Base-by-base conservation (phyloP, 1,140 invertebrate species). In the Nasonia vitripennis region DNA sequence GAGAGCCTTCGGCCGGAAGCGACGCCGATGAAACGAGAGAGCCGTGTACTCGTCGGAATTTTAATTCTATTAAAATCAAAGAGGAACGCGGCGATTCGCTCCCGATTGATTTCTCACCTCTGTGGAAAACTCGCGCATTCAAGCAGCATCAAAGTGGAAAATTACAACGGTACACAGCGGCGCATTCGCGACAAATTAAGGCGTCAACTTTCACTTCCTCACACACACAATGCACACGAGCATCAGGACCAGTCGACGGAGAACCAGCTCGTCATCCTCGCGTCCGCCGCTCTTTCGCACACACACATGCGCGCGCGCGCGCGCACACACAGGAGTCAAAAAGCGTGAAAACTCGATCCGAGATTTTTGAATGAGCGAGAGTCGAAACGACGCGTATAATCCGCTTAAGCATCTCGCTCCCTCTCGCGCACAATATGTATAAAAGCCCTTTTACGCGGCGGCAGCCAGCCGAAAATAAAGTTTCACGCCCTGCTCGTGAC, bases 321-420 rank as follows among this genome's bases (percentile, higher is more conserved):
- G 10, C 48, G 10, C 20, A 11, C 2, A 14, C n/a, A 79, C 70
- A 45, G 37, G 62, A 86, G 89, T 90, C 89, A 89, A 90, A 91
- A 89, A 89, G 90, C 90, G 88, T 90, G 89, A 90, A 92, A 92
- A 92, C 89, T 86, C 78, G 82, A 86, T 80, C 82, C 2, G 86
- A 85, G 77, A 79, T 87, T 89, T 89, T 89, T 89, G 87, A 88
- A 89, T 87, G 48, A 73, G 74, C 90, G 90, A 89, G 89, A 90
- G 89, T 91, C 88, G 81, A 88, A 86, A 88, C 87, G 88, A 88
- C 91, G 90, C 88, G 90, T 90, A 89, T 93, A 93, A 93, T 92
- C 92, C 89, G 90, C 92, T 93, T 93, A 92, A 88, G 88, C 90
- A 90, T 51, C 68, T 73, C 27, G 2, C 51, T 74, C 48, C 70